Evolutionary conservation across 2,797 vertebrate species (phyloP).

Genomic region (Falco rusticolus): DNA sequence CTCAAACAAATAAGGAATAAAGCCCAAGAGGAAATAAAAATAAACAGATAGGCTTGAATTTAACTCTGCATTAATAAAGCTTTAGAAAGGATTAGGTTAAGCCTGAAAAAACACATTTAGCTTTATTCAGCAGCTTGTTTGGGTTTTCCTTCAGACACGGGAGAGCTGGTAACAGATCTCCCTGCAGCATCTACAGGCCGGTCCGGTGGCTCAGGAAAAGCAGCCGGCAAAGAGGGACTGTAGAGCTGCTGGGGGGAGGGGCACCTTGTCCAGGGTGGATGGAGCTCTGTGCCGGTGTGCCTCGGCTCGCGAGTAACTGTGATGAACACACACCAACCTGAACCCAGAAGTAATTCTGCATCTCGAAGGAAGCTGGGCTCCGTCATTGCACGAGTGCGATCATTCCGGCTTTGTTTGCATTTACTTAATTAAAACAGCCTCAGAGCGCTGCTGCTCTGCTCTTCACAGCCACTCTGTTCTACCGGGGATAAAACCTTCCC

Average conservation of each 20-base stretch:
- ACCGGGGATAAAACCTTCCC: neutral
- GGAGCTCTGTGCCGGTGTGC: neutral
- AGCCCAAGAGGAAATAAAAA: neutral
- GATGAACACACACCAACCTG: too few species aligned
- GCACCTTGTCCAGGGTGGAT: fast-evolving
- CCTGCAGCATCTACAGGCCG: neutral
- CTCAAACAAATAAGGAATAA: neutral
- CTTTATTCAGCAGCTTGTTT: neutral
- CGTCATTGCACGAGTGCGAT: neutral
- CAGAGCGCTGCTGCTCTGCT: neutral
- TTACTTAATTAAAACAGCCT: neutral
- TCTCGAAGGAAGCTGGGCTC: neutral
- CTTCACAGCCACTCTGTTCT: neutral
- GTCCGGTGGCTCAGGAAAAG: neutral
- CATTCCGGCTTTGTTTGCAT: neutral
- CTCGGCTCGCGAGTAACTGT: neutral
- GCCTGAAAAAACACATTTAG: neutral
- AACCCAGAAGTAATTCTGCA: neutral
- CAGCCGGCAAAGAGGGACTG: neutral
- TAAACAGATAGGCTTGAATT: neutral
- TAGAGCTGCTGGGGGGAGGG: too few species aligned
- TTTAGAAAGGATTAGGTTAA: neutral
- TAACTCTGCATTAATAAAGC: neutral
- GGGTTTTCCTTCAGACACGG: neutral
- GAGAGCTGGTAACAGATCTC: neutral